Conservation (phyloP, 1,140 invertebrate species). For the Zaprionus taronus region DNA sequence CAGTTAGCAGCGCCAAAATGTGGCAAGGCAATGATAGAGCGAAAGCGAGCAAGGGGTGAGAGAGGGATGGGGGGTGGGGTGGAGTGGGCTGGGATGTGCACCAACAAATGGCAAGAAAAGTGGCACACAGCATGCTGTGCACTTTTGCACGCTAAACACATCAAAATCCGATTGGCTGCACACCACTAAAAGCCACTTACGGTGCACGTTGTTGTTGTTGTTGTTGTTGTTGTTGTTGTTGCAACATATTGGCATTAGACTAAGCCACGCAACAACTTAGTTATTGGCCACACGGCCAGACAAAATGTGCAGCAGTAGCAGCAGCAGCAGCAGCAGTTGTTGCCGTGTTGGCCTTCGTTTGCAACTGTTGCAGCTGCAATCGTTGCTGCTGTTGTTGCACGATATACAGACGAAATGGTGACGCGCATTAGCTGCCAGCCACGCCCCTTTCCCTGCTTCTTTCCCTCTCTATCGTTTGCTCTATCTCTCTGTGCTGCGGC, state of each 20-base stretch:
- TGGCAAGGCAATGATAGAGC: not conserved
- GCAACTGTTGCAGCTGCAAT: slow-evolving; percentile 4
- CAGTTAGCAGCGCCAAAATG: slow-evolving; percentile 17
- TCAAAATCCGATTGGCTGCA: slow-evolving; percentile 70
- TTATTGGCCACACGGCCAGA: slow-evolving; percentile 61
- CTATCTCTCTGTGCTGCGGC: slow-evolving; percentile 10
- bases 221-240: slow-evolving; percentile 43
- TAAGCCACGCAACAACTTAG: slow-evolving; percentile 72
- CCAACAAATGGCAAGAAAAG: slow-evolving; percentile 34
- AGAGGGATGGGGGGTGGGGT: not conserved
- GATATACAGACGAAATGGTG: slow-evolving; percentile 57
- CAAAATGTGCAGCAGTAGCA: slow-evolving; percentile 27
- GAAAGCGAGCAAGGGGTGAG: too few species aligned
- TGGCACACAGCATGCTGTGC: slow-evolving; percentile 31
- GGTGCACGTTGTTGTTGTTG: slow-evolving; percentile 8
- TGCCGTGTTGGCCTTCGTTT: not conserved
- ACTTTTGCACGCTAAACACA: slow-evolving; percentile 57
- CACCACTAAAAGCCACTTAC: slow-evolving; percentile 64
- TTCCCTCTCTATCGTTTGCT: not conserved
- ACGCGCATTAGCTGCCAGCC: slow-evolving; percentile 61
- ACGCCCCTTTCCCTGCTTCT: not conserved
- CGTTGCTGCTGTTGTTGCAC: slow-evolving; percentile 2
- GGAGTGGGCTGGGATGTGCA: not conserved
- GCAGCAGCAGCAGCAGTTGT: not conserved
- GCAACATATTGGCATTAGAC: slow-evolving; percentile 75